Percentiles rank a stretch among this genome's conserved stretches.
phyloP scores from a whole-genome alignment of 2,888 invertebrate species.

The Acanthosoma haemorrhoidale region DNA sequence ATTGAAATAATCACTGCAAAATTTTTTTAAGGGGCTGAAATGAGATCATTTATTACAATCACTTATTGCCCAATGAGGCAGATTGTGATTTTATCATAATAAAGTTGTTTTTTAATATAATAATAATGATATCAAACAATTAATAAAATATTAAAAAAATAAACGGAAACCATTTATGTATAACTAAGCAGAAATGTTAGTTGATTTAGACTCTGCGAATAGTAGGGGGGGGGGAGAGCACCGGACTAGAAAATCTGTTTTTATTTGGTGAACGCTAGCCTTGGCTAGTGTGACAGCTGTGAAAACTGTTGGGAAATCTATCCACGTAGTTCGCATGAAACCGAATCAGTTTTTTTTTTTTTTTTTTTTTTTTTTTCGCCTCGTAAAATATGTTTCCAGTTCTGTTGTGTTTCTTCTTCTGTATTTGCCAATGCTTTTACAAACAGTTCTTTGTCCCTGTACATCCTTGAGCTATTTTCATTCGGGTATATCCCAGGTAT shows the following conservation, averaged over 20 bases:
- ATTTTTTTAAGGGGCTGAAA: too few relatives aligned
- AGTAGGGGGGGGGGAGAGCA: background rate
- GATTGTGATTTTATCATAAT: too few relatives aligned
- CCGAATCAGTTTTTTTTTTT: constrained; percentile 5
- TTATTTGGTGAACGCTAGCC: constrained; percentile 5
- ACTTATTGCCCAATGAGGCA: too few relatives aligned
- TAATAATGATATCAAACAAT: too few relatives aligned
- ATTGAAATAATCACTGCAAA: too few relatives aligned
- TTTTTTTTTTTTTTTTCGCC: too few relatives aligned
- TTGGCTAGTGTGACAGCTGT: constrained; percentile 13
- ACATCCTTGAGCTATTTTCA: background rate
- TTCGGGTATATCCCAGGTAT: too few relatives aligned
- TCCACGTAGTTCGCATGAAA: background rate
- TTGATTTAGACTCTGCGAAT: background rate
- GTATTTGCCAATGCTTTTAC: background rate
- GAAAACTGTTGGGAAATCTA: constrained; percentile 16
- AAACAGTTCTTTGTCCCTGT: background rate
- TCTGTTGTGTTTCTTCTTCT: constrained; percentile 6
- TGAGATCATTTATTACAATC: too few relatives aligned
- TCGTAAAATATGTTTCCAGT: constrained; percentile 5
- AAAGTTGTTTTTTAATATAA: too few relatives aligned
- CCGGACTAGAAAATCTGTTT: background rate
- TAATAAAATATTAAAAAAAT: too few relatives aligned
- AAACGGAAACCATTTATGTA: too few relatives aligned
- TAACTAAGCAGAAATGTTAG: too few relatives aligned